Evolutionary conservation across 2,797 vertebrate genomes (phyloP).

Genomic region (Poeciliopsis gracilis): DNA sequence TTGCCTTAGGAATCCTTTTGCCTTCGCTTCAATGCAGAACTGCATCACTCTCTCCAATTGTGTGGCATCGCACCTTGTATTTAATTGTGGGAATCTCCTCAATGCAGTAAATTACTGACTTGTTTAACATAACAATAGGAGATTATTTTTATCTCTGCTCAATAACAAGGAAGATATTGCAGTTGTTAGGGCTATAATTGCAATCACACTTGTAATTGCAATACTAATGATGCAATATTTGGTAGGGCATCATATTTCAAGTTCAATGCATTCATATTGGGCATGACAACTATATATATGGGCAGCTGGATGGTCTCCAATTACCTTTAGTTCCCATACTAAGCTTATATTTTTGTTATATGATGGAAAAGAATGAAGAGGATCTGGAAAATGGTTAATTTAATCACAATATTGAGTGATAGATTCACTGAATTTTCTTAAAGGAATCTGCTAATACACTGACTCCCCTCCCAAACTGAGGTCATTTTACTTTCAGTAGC

Average conservation of each 20-base stretch:
- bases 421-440: not conserved
- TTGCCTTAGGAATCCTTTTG: not conserved
- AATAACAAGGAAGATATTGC: not conserved
- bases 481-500: not conserved
- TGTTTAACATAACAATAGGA: not conserved
- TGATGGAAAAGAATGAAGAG: not conserved
- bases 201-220: not conserved
- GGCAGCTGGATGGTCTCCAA: not conserved
- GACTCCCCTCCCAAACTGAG: not conserved
- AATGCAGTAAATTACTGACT: not conserved
- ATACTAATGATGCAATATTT: not conserved
- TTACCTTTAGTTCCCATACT: not conserved
- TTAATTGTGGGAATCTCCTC: not conserved
- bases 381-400: not conserved
- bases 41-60: not conserved
- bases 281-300: not conserved
- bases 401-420: not conserved
- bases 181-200: not conserved
- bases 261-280: not conserved
- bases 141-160: too few relatives aligned
- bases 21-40: not conserved
- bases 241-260: not conserved
- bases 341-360: too few relatives aligned
- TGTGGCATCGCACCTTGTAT: not conserved
- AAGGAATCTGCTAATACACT: not conserved